Percentiles rank a stretch among this genome's conserved stretches.
phyloP scores from a whole-genome alignment of 1,140 invertebrate species.

The Temnothorax longispinosus region DNA sequence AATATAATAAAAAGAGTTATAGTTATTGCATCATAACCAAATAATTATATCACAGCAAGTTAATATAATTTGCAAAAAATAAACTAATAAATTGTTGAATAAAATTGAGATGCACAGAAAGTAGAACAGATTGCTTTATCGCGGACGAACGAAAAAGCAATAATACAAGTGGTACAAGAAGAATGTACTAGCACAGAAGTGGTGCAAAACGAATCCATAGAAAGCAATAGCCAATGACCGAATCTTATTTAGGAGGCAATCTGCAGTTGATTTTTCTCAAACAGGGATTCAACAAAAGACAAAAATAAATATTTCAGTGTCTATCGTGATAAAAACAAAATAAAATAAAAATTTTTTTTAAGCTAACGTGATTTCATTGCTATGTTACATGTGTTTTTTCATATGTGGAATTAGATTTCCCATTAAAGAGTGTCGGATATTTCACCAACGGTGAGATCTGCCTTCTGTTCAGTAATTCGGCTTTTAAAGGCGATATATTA shows the following conservation, averaged over 20 bases:
- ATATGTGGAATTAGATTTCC: not conserved
- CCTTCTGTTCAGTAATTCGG: slow-evolving; percentile 17
- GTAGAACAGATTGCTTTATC: slow-evolving; percentile 9
- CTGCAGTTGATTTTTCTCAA: slow-evolving; percentile 31
- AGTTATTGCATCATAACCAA: not conserved
- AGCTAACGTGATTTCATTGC: not conserved
- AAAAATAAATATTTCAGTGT: slow-evolving; percentile 13
- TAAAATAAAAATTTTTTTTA: not conserved
- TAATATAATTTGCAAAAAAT: not conserved
- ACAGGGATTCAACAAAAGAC: not conserved
- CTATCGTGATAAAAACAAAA: not conserved
- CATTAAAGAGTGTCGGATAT: not conserved
- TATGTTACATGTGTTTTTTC: not conserved
- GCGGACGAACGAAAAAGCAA: not conserved
- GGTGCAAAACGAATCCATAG: not conserved
- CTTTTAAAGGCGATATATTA: slow-evolving; percentile 1
- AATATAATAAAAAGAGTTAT: slow-evolving; percentile 6
- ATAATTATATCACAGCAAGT: slow-evolving; percentile 1
- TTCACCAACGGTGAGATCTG: not conserved
- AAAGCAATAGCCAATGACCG: slow-evolving; percentile 32
- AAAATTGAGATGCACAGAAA: not conserved
- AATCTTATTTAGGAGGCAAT: slow-evolving; percentile 34
- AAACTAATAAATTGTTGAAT: not conserved
- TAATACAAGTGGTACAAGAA: not conserved
- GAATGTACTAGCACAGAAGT: not conserved